Base-by-base conservation (phyloP, 92 coral and sea anemone genomes). In the Porites lobata region DNA sequence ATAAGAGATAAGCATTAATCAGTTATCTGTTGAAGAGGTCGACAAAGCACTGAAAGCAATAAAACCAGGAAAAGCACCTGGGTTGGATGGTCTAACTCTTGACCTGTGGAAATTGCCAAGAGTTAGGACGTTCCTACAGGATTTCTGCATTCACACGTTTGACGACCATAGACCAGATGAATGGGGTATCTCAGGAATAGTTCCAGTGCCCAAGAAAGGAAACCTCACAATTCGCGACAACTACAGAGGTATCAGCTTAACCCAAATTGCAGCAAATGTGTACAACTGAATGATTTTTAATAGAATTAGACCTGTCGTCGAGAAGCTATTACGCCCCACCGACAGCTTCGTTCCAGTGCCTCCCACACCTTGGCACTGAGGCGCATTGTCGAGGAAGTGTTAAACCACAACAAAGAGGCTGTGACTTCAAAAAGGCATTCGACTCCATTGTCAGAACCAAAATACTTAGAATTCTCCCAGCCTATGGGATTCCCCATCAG, bases 381-480 rank as follows among this genome's bases (percentile, higher is more conserved):
- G 57, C 68, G 85, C 14, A 85, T 85, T 51, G 15, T 90, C 29
- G 91, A 90, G 78, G 93, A 71, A 58, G 19, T 70, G 13, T 59
- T 38, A 69, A 54, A 81, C 19, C 54, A 91, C 52, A 66, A 91
- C 50, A 51, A 54, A 24, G 38, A 52, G 9, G 86, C 84, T 12
- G 82, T 88, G 91, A 91, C 20, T 86, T 91, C 78, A 50, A 59
- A 22, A 91, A 91, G 69, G 89, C 89, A 2, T 91, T 91, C 22
- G 84, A 91, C 43, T 91, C 92, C 70, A 83, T 91, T 19, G 70
- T 83, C 38, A 74, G 94, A 7, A 81, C 50, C 11, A 87, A 26
- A 70, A 87, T 91, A 90, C 26, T 82, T 9, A 52, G 56, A 72
- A 83, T 91, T 24, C 89, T 91, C 5, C 47, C 26, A 26, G 81